Base-by-base conservation (phyloP, 2,888 invertebrate genomes). In the Lepeophtheirus nordmannii region DNA sequence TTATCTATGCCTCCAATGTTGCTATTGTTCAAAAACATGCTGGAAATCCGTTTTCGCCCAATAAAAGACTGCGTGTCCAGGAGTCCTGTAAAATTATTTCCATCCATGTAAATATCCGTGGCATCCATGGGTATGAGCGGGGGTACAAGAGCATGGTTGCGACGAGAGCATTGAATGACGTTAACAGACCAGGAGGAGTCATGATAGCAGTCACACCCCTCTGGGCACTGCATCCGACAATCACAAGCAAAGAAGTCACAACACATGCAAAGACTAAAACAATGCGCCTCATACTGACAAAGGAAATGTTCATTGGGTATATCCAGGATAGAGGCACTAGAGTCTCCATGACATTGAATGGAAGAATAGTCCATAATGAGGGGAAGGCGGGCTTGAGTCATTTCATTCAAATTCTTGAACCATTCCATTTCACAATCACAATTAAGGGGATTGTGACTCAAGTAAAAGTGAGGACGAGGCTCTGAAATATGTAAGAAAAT, bases 201-300 rank as follows among this genome's bases (percentile, higher is more conserved):
- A 75, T 91, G 90, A 79, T 90, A 94, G 75, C 94, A 94, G 68
- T 87, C 87, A 80, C 94, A 94, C 76, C 90, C 89, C 60, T 82
- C 82, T 61, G 94, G 94, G 75, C 94, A 94, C 70, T 88, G 90
- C 88, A 92, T 92, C 80, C 92, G 89, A 79, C 94, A 94, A 78
- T 94, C 94, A 79, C 94, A 94, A 65, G 90, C 90, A 76, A 91
- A 92, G 77, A 90, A 94, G 76, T 92, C 91, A 78, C 94, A 94
- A 79, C 94, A 94, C 75, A 90, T 89, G 74, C 94, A 94, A 69
- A 90, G 80, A 14, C 92, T 87, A 76, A 91, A 92, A 78, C 94
- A 94, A 76, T 92, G 90, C 56, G 87, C 86, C 77, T 86, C 86
- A 78, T 93, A 93, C 69, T 86, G 85, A 80, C 92, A 93, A 72